A percentile compares a stretch with the other conserved stretches of the same genome.
phyloP scores from a whole-genome alignment of 2,113 vertebrate species.

The Oenanthe melanoleuca region DNA sequence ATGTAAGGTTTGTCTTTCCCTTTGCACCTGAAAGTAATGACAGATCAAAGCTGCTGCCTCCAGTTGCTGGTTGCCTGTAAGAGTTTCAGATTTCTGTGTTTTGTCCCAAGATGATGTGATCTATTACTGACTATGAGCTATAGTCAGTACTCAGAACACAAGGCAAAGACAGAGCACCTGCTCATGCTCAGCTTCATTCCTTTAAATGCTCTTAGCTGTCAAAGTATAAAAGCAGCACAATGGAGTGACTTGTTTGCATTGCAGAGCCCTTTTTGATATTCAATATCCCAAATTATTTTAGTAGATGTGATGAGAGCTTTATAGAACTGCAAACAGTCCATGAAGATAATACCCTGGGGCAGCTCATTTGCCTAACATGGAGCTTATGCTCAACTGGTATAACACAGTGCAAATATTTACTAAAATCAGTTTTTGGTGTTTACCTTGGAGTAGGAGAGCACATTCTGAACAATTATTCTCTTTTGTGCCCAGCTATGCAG shows the following conservation, averaged over 20 bases:
- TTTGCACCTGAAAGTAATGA: neutral
- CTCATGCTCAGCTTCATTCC: neutral
- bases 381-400: neutral
- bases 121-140: neutral
- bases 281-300: neutral
- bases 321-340: neutral
- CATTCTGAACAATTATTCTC: neutral
- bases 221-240: neutral
- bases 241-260: neutral
- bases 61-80: neutral
- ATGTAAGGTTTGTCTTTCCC: neutral
- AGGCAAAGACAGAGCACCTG: neutral
- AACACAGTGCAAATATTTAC: slow-evolving; percentile 14
- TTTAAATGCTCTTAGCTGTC: neutral
- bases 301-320: neutral
- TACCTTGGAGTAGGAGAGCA: neutral
- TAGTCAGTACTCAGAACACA: neutral
- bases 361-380: neutral
- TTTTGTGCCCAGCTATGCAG: neutral
- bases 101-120: neutral
- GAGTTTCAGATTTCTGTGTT: neutral
- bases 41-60: neutral
- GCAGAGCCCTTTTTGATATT: neutral
- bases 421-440: neutral
- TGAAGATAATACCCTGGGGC: neutral